These are phyloP conservation scores for Calidris pygmaea DNA, from an alignment of 2,113 vertebrate genomes.

Conservation along the genomic window DNA sequence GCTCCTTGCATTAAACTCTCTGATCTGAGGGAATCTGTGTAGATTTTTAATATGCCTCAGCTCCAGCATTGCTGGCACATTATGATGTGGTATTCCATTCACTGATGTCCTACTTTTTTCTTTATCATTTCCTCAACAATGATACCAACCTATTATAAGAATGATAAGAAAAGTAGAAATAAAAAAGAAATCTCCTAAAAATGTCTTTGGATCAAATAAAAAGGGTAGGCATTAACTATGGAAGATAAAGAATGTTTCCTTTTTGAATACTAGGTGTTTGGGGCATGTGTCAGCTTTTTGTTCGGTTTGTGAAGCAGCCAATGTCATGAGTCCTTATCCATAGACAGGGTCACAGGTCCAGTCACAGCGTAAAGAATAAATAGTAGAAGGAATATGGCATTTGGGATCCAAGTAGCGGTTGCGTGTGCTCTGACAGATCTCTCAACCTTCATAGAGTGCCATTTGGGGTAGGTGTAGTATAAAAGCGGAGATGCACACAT, in stretches of 20 bases:
- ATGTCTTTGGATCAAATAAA: neutral
- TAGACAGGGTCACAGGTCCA: neutral
- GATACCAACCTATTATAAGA: neutral
- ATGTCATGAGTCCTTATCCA: neutral
- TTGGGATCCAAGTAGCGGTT: neutral
- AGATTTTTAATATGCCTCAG: neutral
- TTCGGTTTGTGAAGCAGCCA: neutral
- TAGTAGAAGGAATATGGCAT: neutral
- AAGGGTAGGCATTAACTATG: neutral
- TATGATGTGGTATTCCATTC: neutral
- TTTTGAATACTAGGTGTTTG: neutral
- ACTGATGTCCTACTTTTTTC: neutral
- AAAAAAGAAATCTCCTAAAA: neutral
- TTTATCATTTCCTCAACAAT: neutral
- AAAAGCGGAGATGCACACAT: neutral
- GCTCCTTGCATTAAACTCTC: neutral
- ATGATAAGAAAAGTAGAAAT: neutral
- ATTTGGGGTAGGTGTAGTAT: neutral
- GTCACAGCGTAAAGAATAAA: neutral
- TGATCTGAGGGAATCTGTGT: neutral
- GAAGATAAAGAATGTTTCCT: neutral
- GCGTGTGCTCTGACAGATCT: neutral
- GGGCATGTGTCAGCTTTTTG: neutral
- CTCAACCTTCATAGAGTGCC: neutral
- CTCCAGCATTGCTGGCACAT: neutral